phyloP scores from a whole-genome alignment of 1,140 invertebrate genomes.

The Papilio glaucus region DNA sequence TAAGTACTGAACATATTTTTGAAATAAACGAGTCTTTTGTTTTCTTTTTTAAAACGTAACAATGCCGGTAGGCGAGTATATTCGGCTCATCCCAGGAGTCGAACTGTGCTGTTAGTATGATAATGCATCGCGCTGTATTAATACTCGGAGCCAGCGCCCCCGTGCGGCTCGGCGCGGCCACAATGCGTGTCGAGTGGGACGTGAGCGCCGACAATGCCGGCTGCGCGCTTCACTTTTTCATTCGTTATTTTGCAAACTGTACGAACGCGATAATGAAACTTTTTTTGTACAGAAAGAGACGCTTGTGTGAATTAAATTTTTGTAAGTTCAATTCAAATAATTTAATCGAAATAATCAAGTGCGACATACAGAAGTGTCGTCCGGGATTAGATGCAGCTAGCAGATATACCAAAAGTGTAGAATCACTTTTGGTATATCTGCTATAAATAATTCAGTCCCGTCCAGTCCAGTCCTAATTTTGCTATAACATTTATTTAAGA shows the following conservation, averaged over 20 bases:
- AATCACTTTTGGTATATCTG: too few species aligned
- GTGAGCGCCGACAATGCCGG: conserved; percentile 2
- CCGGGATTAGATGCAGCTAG: too few species aligned
- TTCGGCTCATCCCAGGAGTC: background rate
- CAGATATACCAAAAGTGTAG: too few species aligned
- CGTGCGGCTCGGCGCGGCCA: background rate
- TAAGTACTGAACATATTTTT: too few species aligned
- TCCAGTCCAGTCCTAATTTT: too few species aligned
- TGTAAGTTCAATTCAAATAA: background rate
- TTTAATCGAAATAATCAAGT: background rate
- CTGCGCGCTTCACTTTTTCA: background rate
- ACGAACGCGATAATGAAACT: conserved; percentile 7
- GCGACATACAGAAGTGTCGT: background rate
- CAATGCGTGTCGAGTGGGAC: conserved; percentile 16
- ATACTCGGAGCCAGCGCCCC: background rate
- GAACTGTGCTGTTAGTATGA: background rate
- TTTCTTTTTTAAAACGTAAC: background rate
- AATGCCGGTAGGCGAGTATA: background rate
- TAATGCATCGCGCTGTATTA: background rate
- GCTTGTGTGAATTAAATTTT: background rate
- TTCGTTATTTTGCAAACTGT: conserved; percentile 22
- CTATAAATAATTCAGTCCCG: too few species aligned
- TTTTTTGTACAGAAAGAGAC: background rate
- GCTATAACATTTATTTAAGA: too few species aligned
- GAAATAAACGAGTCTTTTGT: too few species aligned